phyloP scores from a whole-genome alignment of 2,888 invertebrate species.

The Tetranychus truncatus region DNA sequence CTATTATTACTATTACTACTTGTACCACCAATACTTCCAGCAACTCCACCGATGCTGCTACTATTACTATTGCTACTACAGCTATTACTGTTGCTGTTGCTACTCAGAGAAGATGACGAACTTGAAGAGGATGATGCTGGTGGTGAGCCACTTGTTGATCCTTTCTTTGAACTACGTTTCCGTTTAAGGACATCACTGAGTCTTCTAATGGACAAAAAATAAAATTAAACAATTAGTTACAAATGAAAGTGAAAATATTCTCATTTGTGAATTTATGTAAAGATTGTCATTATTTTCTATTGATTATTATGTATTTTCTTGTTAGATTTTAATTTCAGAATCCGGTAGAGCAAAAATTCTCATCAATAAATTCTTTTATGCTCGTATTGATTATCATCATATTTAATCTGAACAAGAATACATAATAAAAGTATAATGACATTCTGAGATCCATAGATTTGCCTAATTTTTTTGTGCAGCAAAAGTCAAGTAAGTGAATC shows the following conservation, averaged over 20 bases:
- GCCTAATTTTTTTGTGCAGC: too few relatives aligned
- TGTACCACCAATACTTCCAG: neutral
- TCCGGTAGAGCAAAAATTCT: slow-evolving; percentile 18
- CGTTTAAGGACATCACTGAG: slow-evolving; percentile 72
- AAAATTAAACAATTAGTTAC: neutral
- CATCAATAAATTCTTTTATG: neutral
- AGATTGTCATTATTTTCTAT: too few relatives aligned
- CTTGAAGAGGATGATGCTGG: neutral
- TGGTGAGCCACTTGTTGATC: neutral
- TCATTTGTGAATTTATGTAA: too few relatives aligned
- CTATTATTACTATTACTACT: neutral
- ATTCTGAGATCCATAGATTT: too few relatives aligned
- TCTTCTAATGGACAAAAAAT: slow-evolving; percentile 10
- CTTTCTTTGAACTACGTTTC: slow-evolving; percentile 54
- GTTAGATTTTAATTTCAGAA: slow-evolving; percentile 10
- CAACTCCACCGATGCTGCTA: neutral
- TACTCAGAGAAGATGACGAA: slow-evolving; percentile 20
- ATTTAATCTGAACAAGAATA: too few relatives aligned
- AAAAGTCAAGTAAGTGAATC: too few relatives aligned
- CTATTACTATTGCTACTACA: neutral
- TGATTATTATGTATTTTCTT: too few relatives aligned
- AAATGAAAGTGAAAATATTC: too few relatives aligned
- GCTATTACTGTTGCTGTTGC: slow-evolving; percentile 24
- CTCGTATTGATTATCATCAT: too few relatives aligned
- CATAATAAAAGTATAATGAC: too few relatives aligned